A percentile compares a stretch with the other conserved stretches of the same genome.
Evolutionary conservation across 2,113 vertebrate genomes (phyloP).

Genomic region (Clarias macrocephalus): DNA sequence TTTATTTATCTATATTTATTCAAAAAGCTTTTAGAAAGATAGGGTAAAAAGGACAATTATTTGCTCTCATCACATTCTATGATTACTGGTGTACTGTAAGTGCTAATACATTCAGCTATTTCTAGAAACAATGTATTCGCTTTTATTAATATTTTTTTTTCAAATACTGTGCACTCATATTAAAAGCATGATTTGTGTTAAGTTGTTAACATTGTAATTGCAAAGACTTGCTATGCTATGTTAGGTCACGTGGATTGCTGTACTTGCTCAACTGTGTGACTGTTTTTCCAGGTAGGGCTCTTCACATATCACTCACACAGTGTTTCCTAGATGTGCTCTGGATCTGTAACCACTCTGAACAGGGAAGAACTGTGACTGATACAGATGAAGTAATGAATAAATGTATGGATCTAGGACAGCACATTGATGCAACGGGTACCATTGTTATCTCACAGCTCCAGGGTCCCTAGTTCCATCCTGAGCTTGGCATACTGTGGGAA

Average conservation of each 20-base stretch:
- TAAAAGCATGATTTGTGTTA: neutral
- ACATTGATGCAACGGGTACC: neutral
- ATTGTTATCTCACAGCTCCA: neutral
- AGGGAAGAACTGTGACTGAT: neutral
- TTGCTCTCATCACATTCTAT: neutral
- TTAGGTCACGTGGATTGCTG: neutral
- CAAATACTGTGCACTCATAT: neutral
- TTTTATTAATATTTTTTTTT: neutral
- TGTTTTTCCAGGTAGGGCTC: neutral
- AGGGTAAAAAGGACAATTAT: neutral
- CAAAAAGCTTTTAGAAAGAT: constrained; percentile 1
- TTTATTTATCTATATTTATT: constrained; percentile 5
- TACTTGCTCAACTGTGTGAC: neutral
- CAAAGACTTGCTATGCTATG: neutral
- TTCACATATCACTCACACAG: neutral
- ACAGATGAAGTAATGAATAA: neutral
- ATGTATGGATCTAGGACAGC: neutral
- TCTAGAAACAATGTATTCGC: neutral
- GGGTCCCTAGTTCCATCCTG: neutral
- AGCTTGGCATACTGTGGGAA: neutral
- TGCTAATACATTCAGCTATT: neutral
- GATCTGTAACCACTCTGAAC: neutral
- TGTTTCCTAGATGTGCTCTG: neutral
- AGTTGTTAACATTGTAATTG: neutral
- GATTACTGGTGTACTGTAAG: neutral